Evolutionary conservation across 2,888 invertebrate genomes (phyloP).

Genomic region (Drosophila borealis): DNA sequence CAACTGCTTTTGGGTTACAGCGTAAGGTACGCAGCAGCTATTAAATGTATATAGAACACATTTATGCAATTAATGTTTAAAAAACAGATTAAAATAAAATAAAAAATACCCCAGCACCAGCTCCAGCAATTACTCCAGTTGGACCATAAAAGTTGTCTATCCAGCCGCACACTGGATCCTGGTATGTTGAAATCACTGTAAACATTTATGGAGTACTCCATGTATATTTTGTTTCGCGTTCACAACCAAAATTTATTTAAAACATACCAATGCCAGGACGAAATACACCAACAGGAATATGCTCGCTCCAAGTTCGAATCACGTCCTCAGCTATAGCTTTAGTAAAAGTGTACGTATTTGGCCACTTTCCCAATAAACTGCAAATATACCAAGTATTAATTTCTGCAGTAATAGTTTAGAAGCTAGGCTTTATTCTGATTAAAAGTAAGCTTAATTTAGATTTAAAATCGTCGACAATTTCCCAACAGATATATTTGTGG

Average conservation of each 20-base stretch:
- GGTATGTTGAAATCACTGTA: conserved; percentile 79
- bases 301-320: neutral
- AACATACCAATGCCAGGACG: conserved; percentile 24
- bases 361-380: conserved; percentile 86
- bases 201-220: neutral
- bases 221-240: neutral
- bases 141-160: conserved; percentile 96
- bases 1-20: conserved; percentile 88
- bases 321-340: conserved; percentile 87
- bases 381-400: neutral
- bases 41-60: neutral
- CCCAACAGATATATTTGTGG: no score
- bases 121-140: conserved; percentile 90
- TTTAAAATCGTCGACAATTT: no score
- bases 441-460: neutral
- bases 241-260: neutral
- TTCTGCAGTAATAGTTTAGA: neutral
- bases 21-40: conserved; percentile 16
- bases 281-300: conserved; percentile 16
- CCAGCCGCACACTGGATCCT: conserved; percentile 93
- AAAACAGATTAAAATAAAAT: neutral
- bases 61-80: neutral
- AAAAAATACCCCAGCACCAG: conserved; percentile 19
- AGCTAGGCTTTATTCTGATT: neutral
- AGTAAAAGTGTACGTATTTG: conserved; percentile 96